Evolutionary conservation across 2,888 invertebrate genomes (phyloP), one percentile per base, ranked within the genome.

Genomic region (Malthinus flaveolus): DNA sequence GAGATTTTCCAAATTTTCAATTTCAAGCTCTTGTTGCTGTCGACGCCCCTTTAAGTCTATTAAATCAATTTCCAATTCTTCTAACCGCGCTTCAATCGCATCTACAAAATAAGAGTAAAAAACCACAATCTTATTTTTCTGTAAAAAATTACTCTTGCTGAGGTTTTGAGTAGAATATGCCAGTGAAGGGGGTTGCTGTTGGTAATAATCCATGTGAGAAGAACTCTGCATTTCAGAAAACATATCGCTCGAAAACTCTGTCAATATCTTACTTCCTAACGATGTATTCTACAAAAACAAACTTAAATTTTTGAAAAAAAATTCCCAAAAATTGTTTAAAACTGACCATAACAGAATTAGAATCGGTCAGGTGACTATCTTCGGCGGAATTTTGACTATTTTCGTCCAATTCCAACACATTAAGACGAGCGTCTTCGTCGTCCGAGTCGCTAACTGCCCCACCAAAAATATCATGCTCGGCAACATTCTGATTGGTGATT

Each of bases 401-500:
- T 68, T 93, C 93, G 69, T 92, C 93, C 64, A 92, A 81, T 72
- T 93, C 92, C 73, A 87, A 79, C 2, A 89, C 87, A 77, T 89
- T 89, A 13, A 87, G 84, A 70, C 79, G 85, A 10, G 83, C 81
- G 56, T 87, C 87, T 65, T 85, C 85, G 59, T 91, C 90, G 66
- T 94, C 94, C 34, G 94, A 94, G 68, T 95, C 95, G 71, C 95
- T 95, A 0, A 96, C 89, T 32, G 92, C 88, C 64, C 93, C 95
- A 32, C 96, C 97, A 80, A 97, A 97, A 72, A 95, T 93, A 68
- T 95, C 94, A 68, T 89, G 88, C 69, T 89, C 90, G 47, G 85
- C 87, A 73, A 80, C 80, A 72, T 73, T 74, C 58, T 71, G 71
- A 59, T 80, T 80, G 71, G 37, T 73, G 66, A 3, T 70, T 51